These are phyloP conservation scores for Tapirus terrestris DNA, from an alignment of 2,113 vertebrate genomes.

Conservation along the genomic window DNA sequence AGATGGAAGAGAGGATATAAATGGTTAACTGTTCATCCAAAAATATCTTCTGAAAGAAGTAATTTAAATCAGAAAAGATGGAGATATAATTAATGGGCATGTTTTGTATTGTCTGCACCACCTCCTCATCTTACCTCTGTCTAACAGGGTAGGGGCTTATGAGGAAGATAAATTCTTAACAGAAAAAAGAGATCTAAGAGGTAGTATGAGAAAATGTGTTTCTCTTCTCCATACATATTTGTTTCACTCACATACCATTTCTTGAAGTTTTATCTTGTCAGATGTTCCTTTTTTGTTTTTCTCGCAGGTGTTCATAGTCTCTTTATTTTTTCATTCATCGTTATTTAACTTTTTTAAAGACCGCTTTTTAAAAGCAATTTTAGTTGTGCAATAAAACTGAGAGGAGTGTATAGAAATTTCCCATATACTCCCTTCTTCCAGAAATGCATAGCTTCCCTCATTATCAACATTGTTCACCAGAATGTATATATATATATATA, in stretches of 20 bases:
- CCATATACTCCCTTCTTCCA: neutral
- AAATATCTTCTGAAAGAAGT: neutral
- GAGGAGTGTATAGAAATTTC: neutral
- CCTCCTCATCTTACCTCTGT: neutral
- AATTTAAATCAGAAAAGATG: neutral
- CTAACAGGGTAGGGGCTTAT: neutral
- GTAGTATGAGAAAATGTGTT: neutral
- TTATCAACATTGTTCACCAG: neutral
- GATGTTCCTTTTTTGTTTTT: neutral
- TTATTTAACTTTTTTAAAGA: neutral
- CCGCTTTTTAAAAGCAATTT: neutral
- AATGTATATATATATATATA: too few species aligned
- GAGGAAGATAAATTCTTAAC: neutral
- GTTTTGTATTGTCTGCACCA: neutral
- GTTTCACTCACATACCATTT: neutral
- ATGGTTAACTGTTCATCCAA: neutral
- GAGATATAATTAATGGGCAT: neutral
- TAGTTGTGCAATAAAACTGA: neutral
- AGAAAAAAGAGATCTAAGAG: neutral
- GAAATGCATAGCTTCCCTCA: neutral
- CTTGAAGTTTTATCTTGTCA: neutral
- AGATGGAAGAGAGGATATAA: neutral
- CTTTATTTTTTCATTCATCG: neutral
- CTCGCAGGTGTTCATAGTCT: neutral
- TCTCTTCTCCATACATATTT: neutral